These are phyloP conservation scores for Autographa gamma DNA, from an alignment of 2,888 invertebrate species.

Conservation along the genomic window DNA sequence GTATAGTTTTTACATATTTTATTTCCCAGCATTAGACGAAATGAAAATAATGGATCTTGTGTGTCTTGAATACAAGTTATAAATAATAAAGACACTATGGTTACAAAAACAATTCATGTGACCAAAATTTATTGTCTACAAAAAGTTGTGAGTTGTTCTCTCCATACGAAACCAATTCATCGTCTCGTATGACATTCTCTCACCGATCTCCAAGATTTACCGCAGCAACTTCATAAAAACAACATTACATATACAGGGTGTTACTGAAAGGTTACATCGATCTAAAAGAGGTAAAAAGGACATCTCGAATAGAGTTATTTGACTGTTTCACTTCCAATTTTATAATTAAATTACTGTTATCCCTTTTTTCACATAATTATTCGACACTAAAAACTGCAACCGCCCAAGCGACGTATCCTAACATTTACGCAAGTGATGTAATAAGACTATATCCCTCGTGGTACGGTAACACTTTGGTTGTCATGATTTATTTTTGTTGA, in stretches of 20 bases:
- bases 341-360: too few species aligned
- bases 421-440: too few species aligned
- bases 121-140: not conserved
- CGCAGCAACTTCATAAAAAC: slow-evolving; percentile 25
- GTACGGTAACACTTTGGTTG: too few species aligned
- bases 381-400: too few species aligned
- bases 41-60: not conserved
- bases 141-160: slow-evolving; percentile 1
- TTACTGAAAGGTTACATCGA: too few species aligned
- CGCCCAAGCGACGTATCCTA: too few species aligned
- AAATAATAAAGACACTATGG: not conserved
- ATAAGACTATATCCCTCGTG: too few species aligned
- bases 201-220: slow-evolving; percentile 17
- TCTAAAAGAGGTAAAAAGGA: too few species aligned
- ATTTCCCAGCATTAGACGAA: not conserved
- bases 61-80: not conserved
- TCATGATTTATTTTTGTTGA: too few species aligned
- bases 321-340: too few species aligned
- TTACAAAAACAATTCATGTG: not conserved
- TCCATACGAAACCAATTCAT: not conserved
- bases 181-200: not conserved
- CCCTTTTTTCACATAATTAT: too few species aligned
- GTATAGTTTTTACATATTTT: not conserved
- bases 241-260: slow-evolving; percentile 20
- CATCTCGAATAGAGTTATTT: too few species aligned